These are phyloP conservation scores for Sebastiscus tertius DNA, from an alignment of 2,797 vertebrate genomes.

Conservation along the genomic window DNA sequence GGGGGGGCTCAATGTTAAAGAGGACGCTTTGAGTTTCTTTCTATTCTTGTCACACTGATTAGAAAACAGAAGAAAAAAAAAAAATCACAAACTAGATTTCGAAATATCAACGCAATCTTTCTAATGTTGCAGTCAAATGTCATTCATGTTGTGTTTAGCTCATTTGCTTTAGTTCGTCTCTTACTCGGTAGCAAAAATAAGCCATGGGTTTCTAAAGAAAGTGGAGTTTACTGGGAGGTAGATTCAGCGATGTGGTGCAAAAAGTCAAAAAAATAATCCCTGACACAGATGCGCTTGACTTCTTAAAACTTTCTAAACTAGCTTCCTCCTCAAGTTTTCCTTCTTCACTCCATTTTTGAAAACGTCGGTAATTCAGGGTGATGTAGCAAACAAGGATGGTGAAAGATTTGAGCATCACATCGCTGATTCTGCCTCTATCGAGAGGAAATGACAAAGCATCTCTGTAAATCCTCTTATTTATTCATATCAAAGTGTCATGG, in stretches of 20 bases:
- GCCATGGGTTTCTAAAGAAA: constrained; percentile 50
- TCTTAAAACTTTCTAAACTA: background rate
- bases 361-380: background rate
- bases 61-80: background rate
- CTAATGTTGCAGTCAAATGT: background rate
- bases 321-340: background rate
- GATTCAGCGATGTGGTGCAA: constrained; percentile 9
- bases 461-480: constrained; percentile 54
- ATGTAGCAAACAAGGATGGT: constrained; percentile 25
- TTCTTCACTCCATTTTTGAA: background rate
- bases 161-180: constrained; percentile 48
- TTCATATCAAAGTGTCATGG: constrained; percentile 56
- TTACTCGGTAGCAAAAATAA: constrained; percentile 60
- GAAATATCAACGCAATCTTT: background rate
- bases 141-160: background rate
- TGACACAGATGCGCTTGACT: background rate
- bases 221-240: background rate
- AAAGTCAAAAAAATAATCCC: background rate
- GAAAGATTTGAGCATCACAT: background rate
- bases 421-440: constrained; percentile 32
- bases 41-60: background rate
- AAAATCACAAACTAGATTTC: background rate
- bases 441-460: background rate
- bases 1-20: background rate
- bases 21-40: constrained; percentile 2